These are phyloP conservation scores for Acleris holmiana DNA, from an alignment of 2,888 invertebrate genomes.

Conservation along the genomic window DNA sequence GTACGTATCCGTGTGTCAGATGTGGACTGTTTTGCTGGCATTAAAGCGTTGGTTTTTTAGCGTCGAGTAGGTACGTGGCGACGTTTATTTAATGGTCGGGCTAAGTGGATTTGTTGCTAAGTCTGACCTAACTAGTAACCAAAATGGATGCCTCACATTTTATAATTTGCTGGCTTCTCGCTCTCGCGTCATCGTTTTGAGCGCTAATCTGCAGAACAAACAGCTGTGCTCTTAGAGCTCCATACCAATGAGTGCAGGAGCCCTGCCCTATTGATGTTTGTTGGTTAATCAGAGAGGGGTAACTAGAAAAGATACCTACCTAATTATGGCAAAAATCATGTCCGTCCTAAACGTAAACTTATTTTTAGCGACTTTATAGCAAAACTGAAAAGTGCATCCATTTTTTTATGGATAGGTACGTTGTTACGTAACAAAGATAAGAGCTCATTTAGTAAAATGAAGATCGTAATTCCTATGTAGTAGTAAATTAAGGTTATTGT, in stretches of 20 bases:
- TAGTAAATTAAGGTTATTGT: constrained; percentile 19
- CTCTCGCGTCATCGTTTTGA: constrained; percentile 59
- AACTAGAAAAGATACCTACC: too few species aligned
- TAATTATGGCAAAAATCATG: too few species aligned
- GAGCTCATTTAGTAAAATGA: too few species aligned
- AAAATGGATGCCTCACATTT: constrained; percentile 66
- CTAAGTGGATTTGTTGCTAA: constrained; percentile 7
- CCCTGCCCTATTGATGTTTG: too few species aligned
- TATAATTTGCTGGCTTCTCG: constrained; percentile 37
- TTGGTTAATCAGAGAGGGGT: too few species aligned
- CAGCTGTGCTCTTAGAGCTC: constrained; percentile 48
- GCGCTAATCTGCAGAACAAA: constrained; percentile 67
- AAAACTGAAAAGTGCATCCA: too few species aligned
- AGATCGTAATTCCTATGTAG: neutral
- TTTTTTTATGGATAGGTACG: too few species aligned
- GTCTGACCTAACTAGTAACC: constrained; percentile 45
- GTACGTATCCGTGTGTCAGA: constrained; percentile 38
- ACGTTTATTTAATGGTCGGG: constrained; percentile 2
- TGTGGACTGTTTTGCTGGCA: constrained; percentile 40
- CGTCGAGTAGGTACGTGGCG: constrained; percentile 1
- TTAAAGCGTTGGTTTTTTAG: constrained; percentile 27
- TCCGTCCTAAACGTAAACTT: too few species aligned
- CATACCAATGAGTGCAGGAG: neutral
- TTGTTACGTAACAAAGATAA: too few species aligned
- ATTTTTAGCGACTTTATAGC: too few species aligned